A percentile compares a stretch with the other conserved stretches of the same genome.
phyloP scores from a whole-genome alignment of 2,888 invertebrate species.

The Ormia ochracea region DNA sequence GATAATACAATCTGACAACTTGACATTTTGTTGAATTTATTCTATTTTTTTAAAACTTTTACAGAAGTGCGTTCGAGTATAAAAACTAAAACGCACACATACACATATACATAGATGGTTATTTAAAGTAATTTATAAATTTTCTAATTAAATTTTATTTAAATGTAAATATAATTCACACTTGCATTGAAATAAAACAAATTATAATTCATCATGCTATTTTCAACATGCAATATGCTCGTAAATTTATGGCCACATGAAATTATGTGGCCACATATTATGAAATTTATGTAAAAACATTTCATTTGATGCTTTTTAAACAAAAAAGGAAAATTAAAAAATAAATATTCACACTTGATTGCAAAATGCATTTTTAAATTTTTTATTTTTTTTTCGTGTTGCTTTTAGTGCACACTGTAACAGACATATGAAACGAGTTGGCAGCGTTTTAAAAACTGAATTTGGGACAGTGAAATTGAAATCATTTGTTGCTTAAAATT shows the following conservation, averaged over 20 bases:
- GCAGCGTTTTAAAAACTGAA: no score
- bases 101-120: neutral
- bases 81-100: no score
- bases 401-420: neutral
- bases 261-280: neutral
- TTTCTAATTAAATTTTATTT: constrained; percentile 12
- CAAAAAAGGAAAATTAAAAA: neutral
- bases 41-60: no score
- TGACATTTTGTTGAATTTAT: no score
- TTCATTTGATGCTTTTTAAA: neutral
- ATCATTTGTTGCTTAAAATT: no score
- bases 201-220: constrained; percentile 15
- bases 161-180: constrained; percentile 23
- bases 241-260: constrained; percentile 40
- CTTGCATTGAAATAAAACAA: constrained; percentile 4
- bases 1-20: no score
- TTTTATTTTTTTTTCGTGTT: no score
- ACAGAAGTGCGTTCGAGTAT: no score
- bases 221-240: constrained; percentile 30
- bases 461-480: no score
- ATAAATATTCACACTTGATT: neutral
- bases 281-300: neutral
- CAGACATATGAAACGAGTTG: neutral
- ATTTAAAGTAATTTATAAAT: neutral
- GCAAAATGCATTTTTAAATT: neutral